Evolutionary conservation across 1,140 invertebrate genomes (phyloP), one percentile per base, ranked within the genome.

Genomic region (Pseudobourletiella spinata): DNA sequence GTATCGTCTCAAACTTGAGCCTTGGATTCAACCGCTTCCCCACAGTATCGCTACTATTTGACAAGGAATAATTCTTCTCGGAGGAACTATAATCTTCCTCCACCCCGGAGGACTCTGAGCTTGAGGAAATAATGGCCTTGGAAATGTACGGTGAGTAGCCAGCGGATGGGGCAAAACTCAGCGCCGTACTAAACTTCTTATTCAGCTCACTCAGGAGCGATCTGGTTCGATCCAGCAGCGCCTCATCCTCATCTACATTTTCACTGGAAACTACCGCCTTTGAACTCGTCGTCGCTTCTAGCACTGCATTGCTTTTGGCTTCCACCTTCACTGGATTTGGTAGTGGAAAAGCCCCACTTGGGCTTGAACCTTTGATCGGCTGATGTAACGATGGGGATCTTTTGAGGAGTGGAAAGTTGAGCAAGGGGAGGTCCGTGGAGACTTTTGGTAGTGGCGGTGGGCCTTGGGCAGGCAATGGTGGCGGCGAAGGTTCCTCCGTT

Each of bases 81-180:
- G 67, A 69, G 16, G 68, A 69, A 59, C 64, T 69, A 39, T 70
- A 70, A 39, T 70, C 68, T 43, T 70, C 68, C 39, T 70, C 68
- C 2, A 70, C 68, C 15, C 68, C 68, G 2, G 64, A 66, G 8
- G 61, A 64, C 29, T 66, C 64, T 14, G 64, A 66, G 32, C 55
- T 59, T 2, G 64, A 61, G 3, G 64, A 66, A 54, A 66, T 64
- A 24, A 69, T 42, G 2, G 63, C 68, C 35, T 69, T 69, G 0
- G 68, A 69, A 44, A 68, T 61, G 22, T 68, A 68, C 1, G 66
- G 59, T 1, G 63, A 63, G 50, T 63, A 66, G 25, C 64, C 66
- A 1, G 26, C 35, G 3, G 48, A 22, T 48, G 14, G 43, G 14
- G 30, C 20, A 35, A 66, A 59, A 48, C 63, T 69, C 6, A 70